Base-by-base conservation (phyloP, 2,113 vertebrate genomes). In the Elachura formosa region DNA sequence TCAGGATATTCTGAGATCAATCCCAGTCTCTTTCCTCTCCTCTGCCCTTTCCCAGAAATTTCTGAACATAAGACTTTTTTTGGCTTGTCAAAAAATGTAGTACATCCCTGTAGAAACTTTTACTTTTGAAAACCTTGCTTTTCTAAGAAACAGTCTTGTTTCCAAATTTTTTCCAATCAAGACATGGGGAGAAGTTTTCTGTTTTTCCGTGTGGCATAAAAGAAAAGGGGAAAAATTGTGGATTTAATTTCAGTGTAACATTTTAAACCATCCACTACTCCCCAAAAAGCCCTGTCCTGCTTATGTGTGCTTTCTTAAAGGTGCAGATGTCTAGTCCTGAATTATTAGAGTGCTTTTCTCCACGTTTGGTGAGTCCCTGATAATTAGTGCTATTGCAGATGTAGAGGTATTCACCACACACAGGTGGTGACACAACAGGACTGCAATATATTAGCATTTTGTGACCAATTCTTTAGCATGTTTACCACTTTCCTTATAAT, bases 401-500 rank as follows among this genome's bases (percentile, higher is more conserved):
- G 31, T 81, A n/a, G 36, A 45, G 18, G 13, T 25, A 41, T 94
- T 93, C 24, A 59, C 41, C 74, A 55, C 52, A 72, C 4, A 74
- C 22, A 61, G 80, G 74, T 45, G 84, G 69, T 86, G 49, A 87
- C 66, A 93, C 68, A 93, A 78, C 51, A 89, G 63, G 64, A 72
- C 22, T 54, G 48, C 72, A 86, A 72, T 55, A 68, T 62, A 88
- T 84, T 92, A 88, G 71, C 85, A 82, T 76, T 67, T 84, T 54
- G 73, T 55, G 77, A 89, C 68, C 72, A 83, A 54, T 82, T 95
- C 87, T 93, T 88, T 95, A 94, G 82, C 72, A 56, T 90, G 74
- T 96, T 96, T 97, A 93, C 76, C 81, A 48, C 90, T 94, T 94
- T 59, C 69, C 89, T 93, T 36, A 41, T 79, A 93, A 94, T 94